Conservation (phyloP, 1,140 invertebrate species). For the Pentalonia nigronervosa region DNA sequence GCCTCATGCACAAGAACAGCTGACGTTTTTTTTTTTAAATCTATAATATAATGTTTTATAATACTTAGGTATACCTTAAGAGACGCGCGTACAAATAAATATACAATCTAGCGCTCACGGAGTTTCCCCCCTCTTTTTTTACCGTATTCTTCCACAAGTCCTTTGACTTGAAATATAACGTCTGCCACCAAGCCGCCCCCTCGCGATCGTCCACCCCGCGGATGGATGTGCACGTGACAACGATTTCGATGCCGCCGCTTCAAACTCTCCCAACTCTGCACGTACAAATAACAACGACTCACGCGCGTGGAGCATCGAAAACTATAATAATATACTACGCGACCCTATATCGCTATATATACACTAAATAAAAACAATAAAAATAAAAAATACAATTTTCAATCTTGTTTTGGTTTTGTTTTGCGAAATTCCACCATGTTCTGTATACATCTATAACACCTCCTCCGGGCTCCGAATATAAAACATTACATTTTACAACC, state of each 20-base stretch:
- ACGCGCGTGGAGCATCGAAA: not conserved
- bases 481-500: not conserved
- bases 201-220: not conserved
- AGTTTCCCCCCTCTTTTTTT: not conserved
- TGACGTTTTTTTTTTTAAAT: not conserved
- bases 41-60: not conserved
- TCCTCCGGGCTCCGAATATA: not conserved
- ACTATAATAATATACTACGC: not conserved
- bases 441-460: not conserved
- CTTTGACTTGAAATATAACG: slow-evolving; percentile 10
- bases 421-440: not conserved
- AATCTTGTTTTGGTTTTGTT: not conserved
- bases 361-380: not conserved
- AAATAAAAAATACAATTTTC: not conserved
- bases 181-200: not conserved
- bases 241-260: not conserved
- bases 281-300: slow-evolving; percentile 5
- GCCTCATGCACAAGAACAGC: not conserved
- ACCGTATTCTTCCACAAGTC: not conserved
- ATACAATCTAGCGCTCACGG: not conserved
- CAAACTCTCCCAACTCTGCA: not conserved
- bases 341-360: not conserved
- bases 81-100: not conserved
- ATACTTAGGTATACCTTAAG: not conserved
- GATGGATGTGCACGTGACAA: slow-evolving; percentile 15